Conservation (phyloP, 2,113 vertebrate genomes). For the Anser brachyrhynchus region DNA sequence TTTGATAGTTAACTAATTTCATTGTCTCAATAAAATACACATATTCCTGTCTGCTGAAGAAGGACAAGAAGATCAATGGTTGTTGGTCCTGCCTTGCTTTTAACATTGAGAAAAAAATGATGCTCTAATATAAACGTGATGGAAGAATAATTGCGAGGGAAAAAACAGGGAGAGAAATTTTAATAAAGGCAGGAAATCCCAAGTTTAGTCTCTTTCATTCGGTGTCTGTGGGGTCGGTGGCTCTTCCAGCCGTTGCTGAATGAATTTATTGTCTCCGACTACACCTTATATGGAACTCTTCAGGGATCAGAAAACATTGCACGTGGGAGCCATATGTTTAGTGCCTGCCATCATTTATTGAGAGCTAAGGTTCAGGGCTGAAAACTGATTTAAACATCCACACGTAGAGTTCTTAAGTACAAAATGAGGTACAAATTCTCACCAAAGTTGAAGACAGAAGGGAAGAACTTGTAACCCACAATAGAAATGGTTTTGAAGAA, state of each 20-base stretch:
- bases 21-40: background rate
- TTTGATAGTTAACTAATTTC: background rate
- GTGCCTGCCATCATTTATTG: background rate
- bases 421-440: slow-evolving; percentile 35
- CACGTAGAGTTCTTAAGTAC: slow-evolving; percentile 15
- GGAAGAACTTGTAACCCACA: background rate
- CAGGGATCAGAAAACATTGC: slow-evolving; percentile 4
- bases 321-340: slow-evolving; percentile 45
- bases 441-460: background rate
- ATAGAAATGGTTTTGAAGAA: background rate
- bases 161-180: background rate
- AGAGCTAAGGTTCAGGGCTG: slow-evolving; percentile 3
- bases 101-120: background rate
- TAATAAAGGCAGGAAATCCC: slow-evolving; percentile 32
- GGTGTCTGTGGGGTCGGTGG: slow-evolving; percentile 18
- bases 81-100: background rate
- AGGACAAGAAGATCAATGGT: background rate
- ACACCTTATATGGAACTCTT: slow-evolving; percentile 21
- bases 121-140: background rate
- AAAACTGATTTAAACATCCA: slow-evolving; percentile 27
- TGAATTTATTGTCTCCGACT: background rate
- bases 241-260: background rate
- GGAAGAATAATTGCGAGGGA: background rate
- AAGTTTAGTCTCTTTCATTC: background rate
- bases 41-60: background rate